A percentile compares a stretch with the other conserved stretches of the same genome.
Conservation (phyloP, 2,888 invertebrate species). For the Pherbina coryleti region DNA sequence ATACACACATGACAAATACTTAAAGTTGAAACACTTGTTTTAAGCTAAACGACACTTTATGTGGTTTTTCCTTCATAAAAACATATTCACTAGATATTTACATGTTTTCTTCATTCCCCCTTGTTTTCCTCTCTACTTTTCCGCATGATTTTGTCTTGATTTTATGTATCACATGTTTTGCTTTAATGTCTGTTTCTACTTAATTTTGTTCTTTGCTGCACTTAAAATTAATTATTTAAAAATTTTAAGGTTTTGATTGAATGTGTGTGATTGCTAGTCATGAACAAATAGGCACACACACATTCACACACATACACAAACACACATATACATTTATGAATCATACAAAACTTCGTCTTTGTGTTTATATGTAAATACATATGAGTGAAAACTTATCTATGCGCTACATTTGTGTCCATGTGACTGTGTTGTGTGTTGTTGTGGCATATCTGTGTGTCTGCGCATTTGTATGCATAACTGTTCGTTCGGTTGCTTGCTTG, state of each 20-base stretch:
- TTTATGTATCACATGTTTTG: conserved; percentile 32
- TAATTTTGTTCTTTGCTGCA: conserved; percentile 5
- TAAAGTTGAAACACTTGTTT: background rate
- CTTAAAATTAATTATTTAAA: conserved; percentile 22
- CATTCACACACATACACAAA: background rate
- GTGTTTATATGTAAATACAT: background rate
- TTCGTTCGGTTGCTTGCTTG: conserved; percentile 51
- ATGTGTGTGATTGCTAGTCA: conserved; percentile 37
- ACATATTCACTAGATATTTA: background rate
- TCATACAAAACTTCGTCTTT: background rate
- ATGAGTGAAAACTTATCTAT: background rate
- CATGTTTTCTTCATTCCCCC: background rate
- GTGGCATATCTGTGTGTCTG: conserved; percentile 20
- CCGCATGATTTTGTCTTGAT: background rate
- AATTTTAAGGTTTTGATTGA: conserved; percentile 25
- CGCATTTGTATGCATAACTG: conserved; percentile 41
- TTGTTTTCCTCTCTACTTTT: background rate
- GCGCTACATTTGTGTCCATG: conserved; percentile 25
- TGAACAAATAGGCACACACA: conserved; percentile 51
- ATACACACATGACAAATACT: background rate
- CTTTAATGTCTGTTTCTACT: conserved; percentile 45
- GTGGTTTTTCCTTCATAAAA: no score
- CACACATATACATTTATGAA: background rate
- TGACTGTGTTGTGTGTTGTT: background rate
- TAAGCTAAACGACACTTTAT: no score